Evolutionary conservation across 2,113 vertebrate species (phyloP), one percentile per base, ranked within the genome.

Genomic region (Istiophorus platypterus): DNA sequence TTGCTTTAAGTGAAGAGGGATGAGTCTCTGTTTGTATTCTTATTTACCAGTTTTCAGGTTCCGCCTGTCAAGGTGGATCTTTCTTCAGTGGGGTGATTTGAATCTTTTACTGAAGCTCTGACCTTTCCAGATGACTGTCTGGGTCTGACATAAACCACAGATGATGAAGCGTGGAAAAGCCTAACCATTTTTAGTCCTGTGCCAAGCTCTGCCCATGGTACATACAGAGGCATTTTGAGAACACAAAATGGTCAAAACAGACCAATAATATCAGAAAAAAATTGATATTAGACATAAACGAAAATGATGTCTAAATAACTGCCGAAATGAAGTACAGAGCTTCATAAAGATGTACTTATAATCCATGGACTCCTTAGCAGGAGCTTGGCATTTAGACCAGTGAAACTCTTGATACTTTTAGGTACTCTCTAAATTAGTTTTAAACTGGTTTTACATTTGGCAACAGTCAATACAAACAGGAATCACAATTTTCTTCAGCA

Each of bases 51-150:
- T 85, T 92, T 87, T 76, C 77, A 84, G 89, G 91, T 91, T 92
- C 76, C 42, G 76, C 86, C 92, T 94, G 94, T 95, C 95, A 93
- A 90, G 86, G 91, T 92, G 89, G 85, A 94, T 94, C 85, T 92
- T 90, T 93, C 89, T 92, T 85, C 84, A 78, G 66, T 68, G 67
- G 61, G 75, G 12, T 90, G 92, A 93, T 95, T 93, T 92, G 92
- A 92, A 93, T 94, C 89, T 93, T 95, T 94, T 91, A 91, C 87
- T 41, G 78, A 78, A 89, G 92, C 89, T 85, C 42, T 93, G 93
- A 95, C 95, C 94, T 96, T 95, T 94, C 81, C 88, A 89, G 85
- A 86, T 92, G 88, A 88, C 90, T 87, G 86, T 93, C 91, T 94
- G 72, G 77, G 73, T 89, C 89, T 85, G 91, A 94, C 90, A 91